These are phyloP conservation scores for Sthenelais limicola DNA, from an alignment of 2,888 invertebrate genomes.

Conservation along the genomic window DNA sequence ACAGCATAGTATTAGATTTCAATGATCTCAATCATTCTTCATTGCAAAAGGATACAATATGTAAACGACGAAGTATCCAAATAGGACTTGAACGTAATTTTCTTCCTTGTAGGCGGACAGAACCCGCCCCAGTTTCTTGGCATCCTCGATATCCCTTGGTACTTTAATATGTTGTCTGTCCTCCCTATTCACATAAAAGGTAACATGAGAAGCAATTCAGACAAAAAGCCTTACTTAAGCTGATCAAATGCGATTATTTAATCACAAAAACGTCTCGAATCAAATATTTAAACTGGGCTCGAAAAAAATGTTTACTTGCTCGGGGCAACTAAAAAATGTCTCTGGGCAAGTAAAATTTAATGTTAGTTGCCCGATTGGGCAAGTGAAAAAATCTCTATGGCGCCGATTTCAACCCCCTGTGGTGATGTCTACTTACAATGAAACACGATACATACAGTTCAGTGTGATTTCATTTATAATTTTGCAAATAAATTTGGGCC, in stretches of 20 bases:
- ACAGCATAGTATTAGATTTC: not conserved
- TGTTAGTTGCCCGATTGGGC: no score
- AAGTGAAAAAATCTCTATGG: no score
- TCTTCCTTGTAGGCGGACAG: constrained; percentile 92
- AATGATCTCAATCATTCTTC: not conserved
- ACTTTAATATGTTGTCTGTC: constrained; percentile 90
- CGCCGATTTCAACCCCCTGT: no score
- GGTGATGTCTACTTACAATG: no score
- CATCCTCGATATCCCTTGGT: constrained; percentile 95
- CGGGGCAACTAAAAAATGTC: no score
- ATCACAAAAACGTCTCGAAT: no score
- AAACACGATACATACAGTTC: no score
- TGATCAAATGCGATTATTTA: not conserved
- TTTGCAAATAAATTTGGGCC: no score
- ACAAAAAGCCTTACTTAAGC: not conserved
- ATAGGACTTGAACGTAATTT: constrained; percentile 92
- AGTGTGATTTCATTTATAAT: no score
- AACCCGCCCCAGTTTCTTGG: constrained; percentile 92
- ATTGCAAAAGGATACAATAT: constrained; percentile 84
- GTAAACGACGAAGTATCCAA: constrained; percentile 90
- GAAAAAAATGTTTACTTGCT: no score
- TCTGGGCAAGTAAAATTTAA: no score
- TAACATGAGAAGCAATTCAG: not conserved
- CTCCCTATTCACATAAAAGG: constrained; percentile 78
- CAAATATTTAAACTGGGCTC: no score